Evolutionary conservation across 1,140 invertebrate species (phyloP), one percentile per base, ranked within the genome.

Genomic region (Halyomorpha halys): DNA sequence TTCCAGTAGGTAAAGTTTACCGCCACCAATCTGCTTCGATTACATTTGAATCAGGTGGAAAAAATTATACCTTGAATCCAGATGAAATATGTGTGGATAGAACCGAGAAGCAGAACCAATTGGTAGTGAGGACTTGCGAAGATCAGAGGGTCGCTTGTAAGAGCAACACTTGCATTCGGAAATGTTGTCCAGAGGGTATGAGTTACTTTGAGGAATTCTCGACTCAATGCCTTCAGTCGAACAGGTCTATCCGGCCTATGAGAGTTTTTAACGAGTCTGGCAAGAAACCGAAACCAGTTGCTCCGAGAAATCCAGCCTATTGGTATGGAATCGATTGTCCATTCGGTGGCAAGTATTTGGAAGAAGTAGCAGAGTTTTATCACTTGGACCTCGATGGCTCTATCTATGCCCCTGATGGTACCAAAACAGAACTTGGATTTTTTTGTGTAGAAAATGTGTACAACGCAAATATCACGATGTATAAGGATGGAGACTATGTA

Each of bases 1-100:
- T 68, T 1, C 65, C 56, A 19, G 61, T 61, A 27, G 56, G 61
- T 21, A 44, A 65, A 15, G 60, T 68, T 15, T 45, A 45, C 14
- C 25, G 65, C 27, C 54, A 60, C 25, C 62, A 66, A 11, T 66
- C 65, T 53, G 67, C 63, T 54, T 66, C 67, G 15, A 56, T 56
- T 16, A 16, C 18, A 16, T 34, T 47, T 66, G 9, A 19, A 39
- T 19, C 34, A 18, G 62, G 23, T 0, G 67, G 65, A 16, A 19
- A 18, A 1, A 16, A 44, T 23, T 56, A 63, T 39, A 51, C 63
- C 16, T 51, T 66, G 44, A 64, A 65, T 11, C 67, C 67, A n/a
- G 65, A 68, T 18, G 63, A 65, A n/a, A 60, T 66, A 9, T 68
- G 67, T 30, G 63, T 68, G 30, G 67, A 68, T 53, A 47, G 64